Evolutionary conservation across 2,888 invertebrate species (phyloP).

Genomic region (Magallana nippona): DNA sequence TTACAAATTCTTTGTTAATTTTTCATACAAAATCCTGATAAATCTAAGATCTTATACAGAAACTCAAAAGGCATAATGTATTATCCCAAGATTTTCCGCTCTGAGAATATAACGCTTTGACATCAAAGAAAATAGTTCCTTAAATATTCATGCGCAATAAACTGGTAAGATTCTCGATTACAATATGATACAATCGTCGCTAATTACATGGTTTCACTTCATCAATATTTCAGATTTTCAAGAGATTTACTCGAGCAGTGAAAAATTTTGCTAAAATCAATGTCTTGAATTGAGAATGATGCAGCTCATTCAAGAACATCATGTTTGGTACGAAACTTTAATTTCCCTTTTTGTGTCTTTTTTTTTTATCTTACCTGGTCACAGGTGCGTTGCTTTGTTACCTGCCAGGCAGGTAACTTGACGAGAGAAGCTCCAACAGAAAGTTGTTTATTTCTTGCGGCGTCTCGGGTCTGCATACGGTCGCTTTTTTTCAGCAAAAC

Average conservation of each 20-base stretch:
- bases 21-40: too few species aligned
- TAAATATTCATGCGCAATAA: constrained; percentile 29
- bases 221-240: background rate
- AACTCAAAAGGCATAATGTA: background rate
- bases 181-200: background rate
- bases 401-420: constrained; percentile 16
- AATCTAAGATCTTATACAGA: too few species aligned
- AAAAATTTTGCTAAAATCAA: background rate
- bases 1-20: too few species aligned
- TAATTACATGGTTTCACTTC: constrained; percentile 14
- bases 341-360: background rate
- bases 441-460: constrained; percentile 20
- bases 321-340: background rate
- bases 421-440: background rate
- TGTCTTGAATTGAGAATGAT: background rate
- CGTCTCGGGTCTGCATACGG: constrained; percentile 28
- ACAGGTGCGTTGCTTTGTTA: constrained; percentile 20
- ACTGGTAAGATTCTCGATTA: background rate
- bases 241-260: background rate
- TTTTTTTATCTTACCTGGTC: background rate
- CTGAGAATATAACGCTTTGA: background rate
- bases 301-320: background rate
- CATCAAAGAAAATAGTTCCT: constrained; percentile 33
- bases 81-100: background rate
- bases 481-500: constrained; percentile 25